Percentiles rank a stretch among this genome's conserved stretches.
These are phyloP conservation scores for Yoshiicerus persimilis DNA, from an alignment of 1,140 invertebrate species.

Conservation along the genomic window DNA sequence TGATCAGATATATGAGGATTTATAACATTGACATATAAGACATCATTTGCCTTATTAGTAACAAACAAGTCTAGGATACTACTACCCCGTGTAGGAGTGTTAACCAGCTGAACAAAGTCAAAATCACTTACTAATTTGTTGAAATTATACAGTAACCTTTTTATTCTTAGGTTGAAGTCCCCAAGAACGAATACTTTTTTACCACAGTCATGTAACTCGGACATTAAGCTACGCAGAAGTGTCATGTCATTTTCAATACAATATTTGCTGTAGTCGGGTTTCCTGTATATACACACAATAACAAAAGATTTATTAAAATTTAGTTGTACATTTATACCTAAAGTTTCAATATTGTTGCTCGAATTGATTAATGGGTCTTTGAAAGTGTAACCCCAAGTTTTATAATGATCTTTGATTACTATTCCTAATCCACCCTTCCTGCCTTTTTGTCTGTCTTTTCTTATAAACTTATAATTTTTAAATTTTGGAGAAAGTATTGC, in stretches of 20 bases:
- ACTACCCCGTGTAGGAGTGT: not conserved
- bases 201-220: not conserved
- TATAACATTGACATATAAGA: not conserved
- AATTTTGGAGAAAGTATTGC: not conserved
- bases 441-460: not conserved
- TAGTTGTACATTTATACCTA: not conserved
- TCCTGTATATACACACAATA: not conserved
- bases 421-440: not conserved
- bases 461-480: not conserved
- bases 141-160: not conserved
- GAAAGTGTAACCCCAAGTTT: not conserved
- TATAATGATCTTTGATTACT: not conserved
- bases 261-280: not conserved
- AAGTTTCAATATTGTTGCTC: not conserved
- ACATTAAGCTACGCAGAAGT: not conserved
- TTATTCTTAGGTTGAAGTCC: not conserved
- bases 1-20: not conserved
- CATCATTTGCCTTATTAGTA: not conserved
- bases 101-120: not conserved
- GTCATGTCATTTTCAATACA: not conserved
- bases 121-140: not conserved
- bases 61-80: not conserved
- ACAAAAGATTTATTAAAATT: not conserved
- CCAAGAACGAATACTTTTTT: not conserved
- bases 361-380: not conserved